phyloP scores from a whole-genome alignment of 2,797 vertebrate genomes.

The Chelmon rostratus region DNA sequence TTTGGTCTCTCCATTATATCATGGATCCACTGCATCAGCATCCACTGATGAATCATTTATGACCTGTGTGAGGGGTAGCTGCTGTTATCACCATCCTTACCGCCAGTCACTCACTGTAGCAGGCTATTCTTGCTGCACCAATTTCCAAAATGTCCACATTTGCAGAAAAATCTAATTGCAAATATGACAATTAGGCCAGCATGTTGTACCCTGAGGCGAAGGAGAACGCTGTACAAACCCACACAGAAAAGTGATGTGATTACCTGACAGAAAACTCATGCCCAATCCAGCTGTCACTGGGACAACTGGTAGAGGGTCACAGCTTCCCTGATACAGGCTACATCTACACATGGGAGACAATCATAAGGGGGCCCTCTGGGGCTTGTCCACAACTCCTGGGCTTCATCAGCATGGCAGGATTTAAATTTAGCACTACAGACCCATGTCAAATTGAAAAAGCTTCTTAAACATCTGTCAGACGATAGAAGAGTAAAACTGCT shows the following conservation, averaged over 20 bases:
- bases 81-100: background rate
- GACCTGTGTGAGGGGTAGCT: background rate
- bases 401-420: background rate
- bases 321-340: background rate
- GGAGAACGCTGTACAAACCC: background rate
- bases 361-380: background rate
- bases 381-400: background rate
- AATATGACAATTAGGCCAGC: background rate
- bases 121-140: background rate
- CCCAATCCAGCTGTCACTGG: background rate
- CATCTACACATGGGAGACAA: background rate
- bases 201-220: background rate
- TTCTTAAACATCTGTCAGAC: background rate
- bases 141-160: conserved; percentile 1
- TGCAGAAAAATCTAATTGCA: background rate
- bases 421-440: background rate
- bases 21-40: no score
- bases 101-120: background rate
- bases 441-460: background rate
- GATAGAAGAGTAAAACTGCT: background rate
- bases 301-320: background rate
- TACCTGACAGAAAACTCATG: background rate
- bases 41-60: background rate
- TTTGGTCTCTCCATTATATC: no score
- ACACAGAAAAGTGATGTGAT: background rate